Conservation (phyloP, 1,140 invertebrate species). For the Euwallacea similis region DNA sequence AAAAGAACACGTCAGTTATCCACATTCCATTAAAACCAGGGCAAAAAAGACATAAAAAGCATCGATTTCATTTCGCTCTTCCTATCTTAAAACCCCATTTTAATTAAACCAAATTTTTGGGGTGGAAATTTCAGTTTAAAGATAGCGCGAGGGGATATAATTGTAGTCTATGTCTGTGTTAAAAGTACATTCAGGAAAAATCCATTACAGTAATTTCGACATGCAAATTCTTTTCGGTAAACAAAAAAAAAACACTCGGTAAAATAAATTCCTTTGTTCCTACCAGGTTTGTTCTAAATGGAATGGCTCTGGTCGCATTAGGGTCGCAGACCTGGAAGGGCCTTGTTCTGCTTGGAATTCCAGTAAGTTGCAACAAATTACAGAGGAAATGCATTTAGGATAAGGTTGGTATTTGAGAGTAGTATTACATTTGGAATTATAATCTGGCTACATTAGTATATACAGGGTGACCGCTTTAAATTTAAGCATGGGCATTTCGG, state of each 20-base stretch:
- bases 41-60: background rate
- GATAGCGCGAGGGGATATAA: conserved; percentile 21
- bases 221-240: conserved; percentile 20
- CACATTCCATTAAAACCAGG: background rate
- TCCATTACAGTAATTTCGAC: conserved; percentile 35
- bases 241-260: conserved; percentile 6
- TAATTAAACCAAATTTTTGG: conserved; percentile 33
- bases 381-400: too few species aligned
- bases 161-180: conserved; percentile 34
- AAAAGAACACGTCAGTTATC: background rate
- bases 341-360: too few species aligned
- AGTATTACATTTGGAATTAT: too few species aligned
- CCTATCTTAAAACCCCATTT: conserved; percentile 19
- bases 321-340: background rate
- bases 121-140: conserved; percentile 27
- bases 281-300: conserved; percentile 16
- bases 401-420: too few species aligned
- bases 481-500: too few species aligned
- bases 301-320: conserved; percentile 2
- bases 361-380: too few species aligned
- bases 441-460: too few species aligned
- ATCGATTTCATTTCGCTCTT: conserved; percentile 6
- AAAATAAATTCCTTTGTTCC: conserved; percentile 25
- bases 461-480: too few species aligned
- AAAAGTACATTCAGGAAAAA: conserved; percentile 36